Evolutionary conservation across 64 coral and sea anemone genomes (phyloP), one percentile per base, ranked within the genome.

Genomic region (Montipora capricornis): DNA sequence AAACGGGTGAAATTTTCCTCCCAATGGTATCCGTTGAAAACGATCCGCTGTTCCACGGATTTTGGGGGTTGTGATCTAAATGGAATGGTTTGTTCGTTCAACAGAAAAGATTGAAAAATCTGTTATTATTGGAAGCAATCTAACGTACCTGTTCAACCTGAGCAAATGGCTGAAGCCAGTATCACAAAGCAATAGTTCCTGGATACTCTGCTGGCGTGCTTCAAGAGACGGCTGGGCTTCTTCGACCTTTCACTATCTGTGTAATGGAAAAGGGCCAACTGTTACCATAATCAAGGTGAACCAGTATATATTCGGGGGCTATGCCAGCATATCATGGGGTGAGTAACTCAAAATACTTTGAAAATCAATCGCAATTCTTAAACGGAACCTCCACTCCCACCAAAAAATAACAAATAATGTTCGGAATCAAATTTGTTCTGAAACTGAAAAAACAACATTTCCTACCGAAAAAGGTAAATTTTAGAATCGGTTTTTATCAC

Each of bases 81-180:
- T 37, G 10, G 61, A 4, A 55, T 9, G 10, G 10, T 12, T 66
- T 66, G 10, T 66, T 66, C 15, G 4, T 37, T 66, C 12, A 12
- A 15, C 61, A 9, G 15, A 66, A 13, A 14, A 14, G 4, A 14
- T 66, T 14, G 61, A 66, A 66, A 17, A 15, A 0, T 66, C 61
- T 66, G 15, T 14, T 0, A 66, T 66, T 15, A 15, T 66, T 3
- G 61, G 61, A 66, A 4, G 4, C 61, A 66, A 66, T 4, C 10
- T 0, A 66, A 12, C 4, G 15, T 17, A 15, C 15, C 15, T 66
- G 12, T 0, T 0, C 15, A 0, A 66, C 0, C 15, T 66, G 15
- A 66, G 10, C 61, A 13, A 17, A 4, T 66, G 15, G 10, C 12
- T 66, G 15, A 66, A 17, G 15, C 61, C 61, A 9, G 61, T 66